phyloP scores from a whole-genome alignment of 2,888 invertebrate species.

The Drosophila melanosoma region DNA sequence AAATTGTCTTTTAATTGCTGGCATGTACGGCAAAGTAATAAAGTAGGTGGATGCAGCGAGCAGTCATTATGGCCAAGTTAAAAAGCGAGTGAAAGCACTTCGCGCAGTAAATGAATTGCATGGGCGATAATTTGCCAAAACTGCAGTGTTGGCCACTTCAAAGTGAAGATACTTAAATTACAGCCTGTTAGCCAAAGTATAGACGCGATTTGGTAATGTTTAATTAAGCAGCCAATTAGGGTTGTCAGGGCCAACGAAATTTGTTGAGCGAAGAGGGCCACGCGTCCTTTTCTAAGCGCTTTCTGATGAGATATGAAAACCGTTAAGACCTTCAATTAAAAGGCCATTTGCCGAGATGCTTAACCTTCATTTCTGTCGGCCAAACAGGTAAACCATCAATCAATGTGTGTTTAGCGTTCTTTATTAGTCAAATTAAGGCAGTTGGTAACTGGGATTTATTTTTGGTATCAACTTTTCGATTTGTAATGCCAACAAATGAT shows the following conservation, averaged over 20 bases:
- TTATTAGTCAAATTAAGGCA: constrained; percentile 36
- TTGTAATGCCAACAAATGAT: constrained; percentile 10
- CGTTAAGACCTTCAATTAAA: constrained; percentile 66
- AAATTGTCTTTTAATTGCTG: constrained; percentile 71
- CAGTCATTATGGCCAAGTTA: constrained; percentile 39
- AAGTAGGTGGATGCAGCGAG: background rate
- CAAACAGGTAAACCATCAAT: constrained; percentile 34
- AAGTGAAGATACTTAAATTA: constrained; percentile 5
- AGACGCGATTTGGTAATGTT: constrained; percentile 40
- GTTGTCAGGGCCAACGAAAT: constrained; percentile 40
- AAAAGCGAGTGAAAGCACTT: background rate
- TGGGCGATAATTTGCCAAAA: constrained; percentile 65
- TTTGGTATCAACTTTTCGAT: constrained; percentile 55
- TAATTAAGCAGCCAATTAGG: constrained; percentile 75
- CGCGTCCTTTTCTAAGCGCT: constrained; percentile 30
- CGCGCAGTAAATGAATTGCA: constrained; percentile 46
- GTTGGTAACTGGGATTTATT: constrained; percentile 58
- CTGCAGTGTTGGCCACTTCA: constrained; percentile 55
- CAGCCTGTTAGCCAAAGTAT: constrained; percentile 3
- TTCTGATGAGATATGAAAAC: constrained; percentile 62
- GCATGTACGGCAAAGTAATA: constrained; percentile 38
- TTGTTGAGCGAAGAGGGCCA: constrained; percentile 23
- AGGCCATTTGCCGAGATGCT: constrained; percentile 46
- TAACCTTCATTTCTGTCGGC: constrained; percentile 6
- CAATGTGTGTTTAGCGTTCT: constrained; percentile 18